These are phyloP conservation scores for Forficula auricularia DNA, from an alignment of 1,140 invertebrate genomes.

Conservation along the genomic window DNA sequence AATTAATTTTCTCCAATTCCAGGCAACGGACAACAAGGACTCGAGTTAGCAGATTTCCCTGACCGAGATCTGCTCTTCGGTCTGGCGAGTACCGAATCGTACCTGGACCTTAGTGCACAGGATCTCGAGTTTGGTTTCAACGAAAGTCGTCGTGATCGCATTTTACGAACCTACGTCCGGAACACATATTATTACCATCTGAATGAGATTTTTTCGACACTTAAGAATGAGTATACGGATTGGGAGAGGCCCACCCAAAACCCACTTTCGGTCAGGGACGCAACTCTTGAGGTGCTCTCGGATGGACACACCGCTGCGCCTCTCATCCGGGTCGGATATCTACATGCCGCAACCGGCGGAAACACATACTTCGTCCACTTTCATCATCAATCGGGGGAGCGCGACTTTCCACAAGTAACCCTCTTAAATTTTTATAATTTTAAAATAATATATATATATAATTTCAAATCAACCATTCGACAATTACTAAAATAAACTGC, in stretches of 20 bases:
- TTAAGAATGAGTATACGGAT: slow-evolving; percentile 85
- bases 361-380: slow-evolving; percentile 77
- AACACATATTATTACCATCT: slow-evolving; percentile 78
- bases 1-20: no score
- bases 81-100: slow-evolving; percentile 54
- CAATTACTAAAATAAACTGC: no score
- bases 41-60: slow-evolving; percentile 68
- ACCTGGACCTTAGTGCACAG: slow-evolving; percentile 49
- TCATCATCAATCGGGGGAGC: slow-evolving; percentile 54
- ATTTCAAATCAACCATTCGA: no score
- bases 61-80: slow-evolving; percentile 58
- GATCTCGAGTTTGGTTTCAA: slow-evolving; percentile 68
- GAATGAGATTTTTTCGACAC: slow-evolving; percentile 75
- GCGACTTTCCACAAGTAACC: slow-evolving; percentile 55
- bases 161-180: slow-evolving; percentile 69
- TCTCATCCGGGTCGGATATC: slow-evolving; percentile 55
- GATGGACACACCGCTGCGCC: slow-evolving; percentile 75
- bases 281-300: slow-evolving; percentile 49
- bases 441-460: no score
- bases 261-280: slow-evolving; percentile 54
- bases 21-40: slow-evolving; percentile 29
- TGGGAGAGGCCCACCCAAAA: slow-evolving; percentile 62
- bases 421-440: not conserved
- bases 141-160: slow-evolving; percentile 63
- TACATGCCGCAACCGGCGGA: slow-evolving; percentile 57